Conservation (phyloP, 2,113 vertebrate species). For the Anseranas semipalmata region DNA sequence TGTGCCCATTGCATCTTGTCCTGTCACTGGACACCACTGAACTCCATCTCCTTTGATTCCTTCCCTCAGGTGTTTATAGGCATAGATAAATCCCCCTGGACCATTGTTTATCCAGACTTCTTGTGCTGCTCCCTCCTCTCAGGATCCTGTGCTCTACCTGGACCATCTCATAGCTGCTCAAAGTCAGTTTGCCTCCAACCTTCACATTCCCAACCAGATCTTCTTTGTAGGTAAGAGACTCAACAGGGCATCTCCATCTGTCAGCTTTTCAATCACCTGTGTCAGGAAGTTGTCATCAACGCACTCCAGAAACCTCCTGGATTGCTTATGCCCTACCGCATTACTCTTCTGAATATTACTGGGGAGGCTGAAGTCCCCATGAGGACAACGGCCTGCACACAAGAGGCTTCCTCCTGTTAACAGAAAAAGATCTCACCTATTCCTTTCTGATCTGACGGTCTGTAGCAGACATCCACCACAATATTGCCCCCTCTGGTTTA, state of each 20-base stretch:
- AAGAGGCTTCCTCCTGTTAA: no score
- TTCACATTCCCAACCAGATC: neutral
- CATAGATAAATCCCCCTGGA: neutral
- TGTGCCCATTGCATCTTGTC: neutral
- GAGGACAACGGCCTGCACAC: no score
- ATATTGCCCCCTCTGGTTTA: no score
- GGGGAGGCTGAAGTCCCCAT: neutral
- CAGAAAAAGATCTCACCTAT: neutral
- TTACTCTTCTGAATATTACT: neutral
- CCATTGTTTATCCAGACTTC: neutral
- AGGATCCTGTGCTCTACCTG: neutral
- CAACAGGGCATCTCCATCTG: neutral
- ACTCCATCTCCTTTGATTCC: neutral
- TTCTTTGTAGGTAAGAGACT: neutral
- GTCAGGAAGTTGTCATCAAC: neutral
- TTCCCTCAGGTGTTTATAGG: neutral
- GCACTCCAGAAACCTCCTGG: neutral
- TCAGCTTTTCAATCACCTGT: rapidly evolving
- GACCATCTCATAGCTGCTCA: neutral
- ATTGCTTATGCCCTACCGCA: neutral
- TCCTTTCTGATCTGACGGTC: neutral
- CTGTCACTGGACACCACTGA: neutral
- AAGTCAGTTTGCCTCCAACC: neutral
- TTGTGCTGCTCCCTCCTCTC: neutral
- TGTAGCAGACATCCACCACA: neutral